A percentile compares a stretch with the other conserved stretches of the same genome.
Evolutionary conservation across 2,888 invertebrate genomes (phyloP).

Genomic region (Phrixothrix hirtus): DNA sequence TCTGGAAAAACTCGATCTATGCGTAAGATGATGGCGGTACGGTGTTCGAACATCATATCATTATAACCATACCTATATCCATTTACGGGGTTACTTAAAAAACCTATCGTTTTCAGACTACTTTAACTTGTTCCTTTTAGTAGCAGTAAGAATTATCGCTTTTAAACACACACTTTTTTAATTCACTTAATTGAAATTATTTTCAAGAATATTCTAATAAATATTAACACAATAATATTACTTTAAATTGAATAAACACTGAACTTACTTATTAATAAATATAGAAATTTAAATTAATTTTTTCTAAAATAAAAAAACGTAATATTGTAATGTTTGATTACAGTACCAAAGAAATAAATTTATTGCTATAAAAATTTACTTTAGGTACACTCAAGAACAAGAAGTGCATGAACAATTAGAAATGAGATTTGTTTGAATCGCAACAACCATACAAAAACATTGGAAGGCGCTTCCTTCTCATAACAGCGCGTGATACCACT

Average conservation of each 20-base stretch:
- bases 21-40: slow-evolving; percentile 33
- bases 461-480: too few relatives aligned
- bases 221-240: background rate
- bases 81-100: slow-evolving; percentile 27
- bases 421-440: too few relatives aligned
- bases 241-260: background rate
- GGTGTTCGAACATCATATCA: slow-evolving; percentile 29
- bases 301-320: too few relatives aligned
- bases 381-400: too few relatives aligned
- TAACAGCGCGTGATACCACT: too few relatives aligned
- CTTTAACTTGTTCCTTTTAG: slow-evolving; percentile 22
- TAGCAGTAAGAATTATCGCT: slow-evolving; percentile 11
- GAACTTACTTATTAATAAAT: too few relatives aligned
- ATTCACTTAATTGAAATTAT: slow-evolving; percentile 3
- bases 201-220: background rate
- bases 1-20: slow-evolving; percentile 51
- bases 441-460: too few relatives aligned
- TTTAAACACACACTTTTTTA: slow-evolving; percentile 10
- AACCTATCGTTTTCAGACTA: slow-evolving; percentile 28
- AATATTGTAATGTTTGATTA: too few relatives aligned
- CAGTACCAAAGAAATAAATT: too few relatives aligned
- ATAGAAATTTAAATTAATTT: too few relatives aligned
- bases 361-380: too few relatives aligned
- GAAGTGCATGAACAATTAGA: too few relatives aligned
- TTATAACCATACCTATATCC: slow-evolving; percentile 34